phyloP scores from a whole-genome alignment of 2,113 vertebrate genomes.

The Dascyllus trimaculatus region DNA sequence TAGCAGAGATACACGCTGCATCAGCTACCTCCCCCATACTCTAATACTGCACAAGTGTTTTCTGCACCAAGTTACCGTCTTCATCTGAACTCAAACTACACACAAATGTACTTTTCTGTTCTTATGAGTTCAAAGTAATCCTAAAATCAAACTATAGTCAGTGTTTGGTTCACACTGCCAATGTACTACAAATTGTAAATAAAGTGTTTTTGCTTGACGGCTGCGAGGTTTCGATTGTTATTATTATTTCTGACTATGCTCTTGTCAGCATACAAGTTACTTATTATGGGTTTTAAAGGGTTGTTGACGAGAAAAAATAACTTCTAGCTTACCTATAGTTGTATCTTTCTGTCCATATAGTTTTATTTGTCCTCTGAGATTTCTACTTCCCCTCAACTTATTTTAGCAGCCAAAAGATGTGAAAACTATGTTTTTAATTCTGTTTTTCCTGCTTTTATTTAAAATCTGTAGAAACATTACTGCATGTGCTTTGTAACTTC shows the following conservation, averaged over 20 bases:
- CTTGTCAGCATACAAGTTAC: no score
- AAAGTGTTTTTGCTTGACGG: constrained; percentile 5
- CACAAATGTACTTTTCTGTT: background rate
- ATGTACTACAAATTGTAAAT: constrained; percentile 13
- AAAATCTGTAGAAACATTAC: no score
- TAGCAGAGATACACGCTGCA: background rate
- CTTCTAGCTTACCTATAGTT: no score
- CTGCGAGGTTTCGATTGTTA: background rate
- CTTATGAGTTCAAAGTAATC: background rate
- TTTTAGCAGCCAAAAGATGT: no score
- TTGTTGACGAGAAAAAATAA: background rate
- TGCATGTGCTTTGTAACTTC: no score
- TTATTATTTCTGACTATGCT: no score
- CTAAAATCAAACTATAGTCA: background rate
- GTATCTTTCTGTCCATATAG: no score
- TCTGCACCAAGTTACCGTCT: background rate
- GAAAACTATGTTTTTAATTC: no score
- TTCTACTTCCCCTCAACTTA: no score
- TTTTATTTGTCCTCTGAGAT: no score
- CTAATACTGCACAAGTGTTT: background rate
- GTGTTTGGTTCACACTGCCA: constrained; percentile 4
- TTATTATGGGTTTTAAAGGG: background rate
- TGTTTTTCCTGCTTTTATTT: no score
- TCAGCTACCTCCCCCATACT: background rate
- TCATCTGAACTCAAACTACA: constrained; percentile 7